Evolutionary conservation across 2,888 invertebrate species (phyloP).

Genomic region (Platycheirus albimanus): DNA sequence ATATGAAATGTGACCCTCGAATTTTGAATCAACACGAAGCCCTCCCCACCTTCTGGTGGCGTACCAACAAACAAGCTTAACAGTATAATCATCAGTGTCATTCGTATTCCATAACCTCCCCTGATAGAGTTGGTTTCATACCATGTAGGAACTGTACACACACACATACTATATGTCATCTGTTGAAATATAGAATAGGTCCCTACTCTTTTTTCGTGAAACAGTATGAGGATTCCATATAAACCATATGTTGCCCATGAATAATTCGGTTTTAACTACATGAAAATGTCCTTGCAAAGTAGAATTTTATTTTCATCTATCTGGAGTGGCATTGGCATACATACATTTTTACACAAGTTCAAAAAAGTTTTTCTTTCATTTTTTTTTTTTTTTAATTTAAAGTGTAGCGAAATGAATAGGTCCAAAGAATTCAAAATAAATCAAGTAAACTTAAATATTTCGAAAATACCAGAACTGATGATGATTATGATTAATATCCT

Average conservation of each 20-base stretch:
- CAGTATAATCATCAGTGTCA: slow-evolving; percentile 39
- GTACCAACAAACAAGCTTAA: not conserved
- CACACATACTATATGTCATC: slow-evolving; percentile 46
- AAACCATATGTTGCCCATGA: slow-evolving; percentile 68
- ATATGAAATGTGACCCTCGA: slow-evolving; percentile 67
- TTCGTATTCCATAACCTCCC: slow-evolving; percentile 22
- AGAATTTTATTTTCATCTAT: slow-evolving; percentile 56
- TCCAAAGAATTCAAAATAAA: not conserved
- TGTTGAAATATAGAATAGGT: not conserved
- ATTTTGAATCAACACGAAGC: slow-evolving; percentile 51
- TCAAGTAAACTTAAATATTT: too few relatives aligned
- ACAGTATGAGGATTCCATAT: slow-evolving; percentile 59
- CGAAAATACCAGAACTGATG: not conserved
- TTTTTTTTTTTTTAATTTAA: not conserved
- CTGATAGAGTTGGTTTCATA: slow-evolving; percentile 20
- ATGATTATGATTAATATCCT: too few relatives aligned
- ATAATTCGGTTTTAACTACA: slow-evolving; percentile 73
- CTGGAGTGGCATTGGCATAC: not conserved
- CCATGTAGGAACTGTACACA: too few relatives aligned
- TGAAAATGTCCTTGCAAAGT: slow-evolving; percentile 63
- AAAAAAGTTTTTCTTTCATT: too few relatives aligned
- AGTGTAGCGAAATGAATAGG: not conserved
- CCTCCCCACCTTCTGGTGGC: not conserved
- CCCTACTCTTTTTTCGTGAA: slow-evolving; percentile 18
- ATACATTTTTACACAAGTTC: not conserved